Percentiles rank a stretch among this genome's conserved stretches.
phyloP scores from a whole-genome alignment of 2,797 vertebrate genomes.

The Protonibea diacanthus region DNA sequence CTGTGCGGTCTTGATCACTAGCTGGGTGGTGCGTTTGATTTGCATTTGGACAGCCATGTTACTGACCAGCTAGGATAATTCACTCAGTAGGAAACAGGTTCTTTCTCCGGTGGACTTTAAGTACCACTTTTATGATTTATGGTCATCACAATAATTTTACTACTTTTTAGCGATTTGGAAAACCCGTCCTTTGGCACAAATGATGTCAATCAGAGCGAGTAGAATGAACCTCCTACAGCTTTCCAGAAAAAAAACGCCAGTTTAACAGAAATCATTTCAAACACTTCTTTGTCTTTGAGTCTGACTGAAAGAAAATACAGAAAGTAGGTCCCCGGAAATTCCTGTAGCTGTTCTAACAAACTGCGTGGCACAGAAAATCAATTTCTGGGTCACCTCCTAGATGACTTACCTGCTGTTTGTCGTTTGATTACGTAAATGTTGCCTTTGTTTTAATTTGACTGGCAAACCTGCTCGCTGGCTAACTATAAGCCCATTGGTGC shows the following conservation, averaged over 20 bases:
- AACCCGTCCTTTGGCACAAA: not conserved
- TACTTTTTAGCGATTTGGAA: not conserved
- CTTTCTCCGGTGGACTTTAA: not conserved
- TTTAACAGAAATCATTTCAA: conserved; percentile 28
- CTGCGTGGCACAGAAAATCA: conserved; percentile 28
- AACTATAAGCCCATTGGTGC: conserved; percentile 21
- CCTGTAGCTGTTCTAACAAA: conserved; percentile 4
- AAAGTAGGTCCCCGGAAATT: conserved; percentile 58
- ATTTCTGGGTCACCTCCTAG: conserved; percentile 50
- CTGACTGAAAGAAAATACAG: conserved; percentile 18
- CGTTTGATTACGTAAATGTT: conserved; percentile 29
- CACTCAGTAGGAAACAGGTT: not conserved
- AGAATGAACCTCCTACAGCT: conserved; percentile 6
- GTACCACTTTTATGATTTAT: not conserved
- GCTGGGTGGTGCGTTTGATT: conserved; percentile 12
- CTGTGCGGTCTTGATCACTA: conserved; percentile 5
- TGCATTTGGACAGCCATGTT: not conserved
- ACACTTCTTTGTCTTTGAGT: conserved; percentile 23
- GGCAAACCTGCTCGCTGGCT: conserved; percentile 23
- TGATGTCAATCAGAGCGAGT: not conserved
- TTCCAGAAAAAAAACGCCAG: conserved; percentile 1
- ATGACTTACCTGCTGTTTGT: conserved; percentile 39
- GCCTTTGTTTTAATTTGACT: conserved; percentile 29
- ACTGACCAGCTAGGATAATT: not conserved
- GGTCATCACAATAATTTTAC: not conserved